Evolutionary conservation across 2,797 vertebrate species (phyloP).

Genomic region (Gouania willdenowi): DNA sequence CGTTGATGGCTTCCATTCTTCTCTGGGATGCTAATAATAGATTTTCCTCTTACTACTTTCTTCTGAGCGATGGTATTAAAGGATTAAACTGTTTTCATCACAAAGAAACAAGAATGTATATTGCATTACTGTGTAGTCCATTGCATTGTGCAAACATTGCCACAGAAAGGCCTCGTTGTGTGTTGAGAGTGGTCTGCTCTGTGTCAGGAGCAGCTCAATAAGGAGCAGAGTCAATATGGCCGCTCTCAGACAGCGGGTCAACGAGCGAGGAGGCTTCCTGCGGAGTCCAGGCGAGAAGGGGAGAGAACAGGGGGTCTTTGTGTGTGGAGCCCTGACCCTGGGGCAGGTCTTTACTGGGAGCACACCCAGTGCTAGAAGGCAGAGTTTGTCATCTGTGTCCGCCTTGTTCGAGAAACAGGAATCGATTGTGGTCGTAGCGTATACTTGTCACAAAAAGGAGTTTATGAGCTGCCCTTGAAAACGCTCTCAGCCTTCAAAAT

Average conservation of each 20-base stretch:
- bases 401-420: background rate
- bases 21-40: conserved; percentile 10
- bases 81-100: no score
- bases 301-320: conserved; percentile 67
- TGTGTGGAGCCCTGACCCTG: conserved; percentile 34
- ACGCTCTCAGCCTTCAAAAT: background rate
- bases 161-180: conserved; percentile 41
- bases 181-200: conserved; percentile 40
- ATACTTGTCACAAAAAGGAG: background rate
- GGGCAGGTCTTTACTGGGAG: conserved; percentile 4
- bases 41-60: no score
- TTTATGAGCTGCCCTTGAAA: background rate
- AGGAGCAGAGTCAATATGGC: conserved; percentile 51
- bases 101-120: background rate
- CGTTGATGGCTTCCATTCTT: conserved; percentile 31
- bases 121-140: no score
- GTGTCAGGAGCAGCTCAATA: conserved; percentile 58
- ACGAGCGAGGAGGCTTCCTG: conserved; percentile 56
- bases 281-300: conserved; percentile 44
- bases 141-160: no score
- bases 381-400: conserved; percentile 8
- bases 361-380: conserved; percentile 1
- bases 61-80: no score
- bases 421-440: no score
- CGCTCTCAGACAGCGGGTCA: conserved; percentile 38